Conservation (phyloP, 2,888 invertebrate genomes). For the Plagodis dolabraria region DNA sequence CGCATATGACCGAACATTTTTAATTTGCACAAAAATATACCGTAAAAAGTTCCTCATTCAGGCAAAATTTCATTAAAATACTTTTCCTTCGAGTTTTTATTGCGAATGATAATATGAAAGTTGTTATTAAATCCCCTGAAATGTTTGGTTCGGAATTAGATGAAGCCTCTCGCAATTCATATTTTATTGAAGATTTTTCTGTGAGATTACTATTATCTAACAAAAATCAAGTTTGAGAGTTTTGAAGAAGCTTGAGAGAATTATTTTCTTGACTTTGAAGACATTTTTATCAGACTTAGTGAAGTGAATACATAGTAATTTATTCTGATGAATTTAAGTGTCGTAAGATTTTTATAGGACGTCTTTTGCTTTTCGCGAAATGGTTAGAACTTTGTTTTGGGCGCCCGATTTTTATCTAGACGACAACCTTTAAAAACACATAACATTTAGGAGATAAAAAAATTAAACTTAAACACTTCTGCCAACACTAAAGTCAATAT, state of each 20-base stretch:
- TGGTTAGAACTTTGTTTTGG: too few species aligned
- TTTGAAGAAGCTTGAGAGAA: constrained; percentile 27
- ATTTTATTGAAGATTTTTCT: constrained; percentile 26
- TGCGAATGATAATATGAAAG: constrained; percentile 32
- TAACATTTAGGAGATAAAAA: too few species aligned
- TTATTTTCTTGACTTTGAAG: too few species aligned
- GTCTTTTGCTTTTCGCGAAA: too few species aligned
- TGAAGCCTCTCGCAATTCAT: constrained; percentile 22
- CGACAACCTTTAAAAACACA: too few species aligned
- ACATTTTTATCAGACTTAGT: too few species aligned
- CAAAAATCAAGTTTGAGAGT: constrained; percentile 18
- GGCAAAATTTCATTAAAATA: constrained; percentile 32
- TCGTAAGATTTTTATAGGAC: too few species aligned
- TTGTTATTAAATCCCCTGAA: constrained; percentile 30
- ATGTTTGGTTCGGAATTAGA: constrained; percentile 30
- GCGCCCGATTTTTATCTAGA: too few species aligned
- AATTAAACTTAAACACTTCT: too few species aligned
- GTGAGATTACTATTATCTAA: constrained; percentile 22
- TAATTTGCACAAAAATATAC: constrained; percentile 33
- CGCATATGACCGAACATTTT: constrained; percentile 31
- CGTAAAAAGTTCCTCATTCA: constrained; percentile 30
- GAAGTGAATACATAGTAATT: too few species aligned
- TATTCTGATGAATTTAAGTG: too few species aligned
- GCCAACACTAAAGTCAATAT: too few species aligned
- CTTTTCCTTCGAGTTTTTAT: constrained; percentile 27